Conservation (phyloP, 2,113 vertebrate species). For the Pluvialis apricaria region DNA sequence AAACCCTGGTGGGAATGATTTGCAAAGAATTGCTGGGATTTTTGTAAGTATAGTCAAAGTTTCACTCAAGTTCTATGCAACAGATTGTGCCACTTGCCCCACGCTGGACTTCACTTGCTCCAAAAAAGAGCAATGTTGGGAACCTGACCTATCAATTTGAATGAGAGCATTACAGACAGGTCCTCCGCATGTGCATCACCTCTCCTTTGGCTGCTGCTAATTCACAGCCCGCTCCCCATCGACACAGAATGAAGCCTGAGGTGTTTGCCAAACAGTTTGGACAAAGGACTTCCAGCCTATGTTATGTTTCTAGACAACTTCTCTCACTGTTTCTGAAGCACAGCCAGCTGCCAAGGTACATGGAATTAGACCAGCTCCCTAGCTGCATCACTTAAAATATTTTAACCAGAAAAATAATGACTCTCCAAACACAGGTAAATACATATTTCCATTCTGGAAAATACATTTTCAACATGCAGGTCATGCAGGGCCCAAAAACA, state of each 20-base stretch:
- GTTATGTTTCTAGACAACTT: not conserved
- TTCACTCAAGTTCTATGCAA: not conserved
- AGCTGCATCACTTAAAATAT: not conserved
- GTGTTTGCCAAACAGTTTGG: not conserved
- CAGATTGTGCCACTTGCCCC: not conserved
- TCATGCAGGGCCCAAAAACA: not conserved
- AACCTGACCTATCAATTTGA: not conserved
- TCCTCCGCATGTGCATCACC: not conserved
- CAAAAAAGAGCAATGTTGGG: not conserved
- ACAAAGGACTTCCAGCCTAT: not conserved
- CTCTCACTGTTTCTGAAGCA: not conserved
- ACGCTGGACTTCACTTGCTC: not conserved
- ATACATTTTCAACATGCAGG: not conserved
- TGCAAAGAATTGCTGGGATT: not conserved
- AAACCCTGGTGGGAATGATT: not conserved
- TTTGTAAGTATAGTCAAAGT: not conserved
- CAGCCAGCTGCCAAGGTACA: not conserved
- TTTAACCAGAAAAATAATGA: not conserved
- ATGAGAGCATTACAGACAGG: accelerated
- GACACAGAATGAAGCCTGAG: not conserved
- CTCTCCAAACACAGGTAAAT: not conserved
- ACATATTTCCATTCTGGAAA: not conserved
- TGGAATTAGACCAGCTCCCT: not conserved
- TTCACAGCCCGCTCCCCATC: not conserved
- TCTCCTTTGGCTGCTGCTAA: not conserved